Conservation (phyloP, 37 sponge, comb jelly and placozoan genomes). For the Hexactinellida sp. region DNA sequence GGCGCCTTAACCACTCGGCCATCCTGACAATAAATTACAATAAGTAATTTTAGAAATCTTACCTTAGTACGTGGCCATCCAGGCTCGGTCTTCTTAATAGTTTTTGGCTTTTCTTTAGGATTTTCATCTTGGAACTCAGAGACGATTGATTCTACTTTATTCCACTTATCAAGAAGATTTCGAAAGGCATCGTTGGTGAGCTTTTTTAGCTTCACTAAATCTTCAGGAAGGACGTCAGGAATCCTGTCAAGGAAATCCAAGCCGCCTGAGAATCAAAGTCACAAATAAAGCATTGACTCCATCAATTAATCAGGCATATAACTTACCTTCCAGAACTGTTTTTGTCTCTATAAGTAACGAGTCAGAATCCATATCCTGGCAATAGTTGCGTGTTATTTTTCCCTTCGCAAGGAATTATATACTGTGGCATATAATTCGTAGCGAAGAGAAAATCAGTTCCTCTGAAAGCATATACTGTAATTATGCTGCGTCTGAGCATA, state of each 20-base stretch:
- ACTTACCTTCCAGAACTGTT: neutral
- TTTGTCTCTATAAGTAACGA: neutral
- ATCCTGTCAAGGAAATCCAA: neutral
- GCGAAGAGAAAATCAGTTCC: no score
- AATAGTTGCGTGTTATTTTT: neutral
- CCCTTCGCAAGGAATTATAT: neutral
- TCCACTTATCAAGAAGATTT: neutral
- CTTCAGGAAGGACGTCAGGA: neutral
- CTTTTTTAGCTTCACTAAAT: neutral
- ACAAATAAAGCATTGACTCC: neutral
- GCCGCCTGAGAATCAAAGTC: neutral
- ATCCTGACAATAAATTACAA: constrained; percentile 72
- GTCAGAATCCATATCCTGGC: neutral
- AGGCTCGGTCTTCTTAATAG: neutral
- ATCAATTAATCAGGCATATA: neutral
- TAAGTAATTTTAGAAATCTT: neutral
- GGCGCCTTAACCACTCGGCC: no score
- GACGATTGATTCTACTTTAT: neutral
- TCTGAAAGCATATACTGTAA: neutral
- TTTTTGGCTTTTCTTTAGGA: neutral
- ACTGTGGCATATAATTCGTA: neutral
- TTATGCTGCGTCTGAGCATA: neutral
- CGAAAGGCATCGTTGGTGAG: neutral
- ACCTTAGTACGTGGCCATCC: neutral
- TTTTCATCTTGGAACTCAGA: neutral